These are phyloP conservation scores for Monodelphis domestica DNA, from an alignment of 2,797 vertebrate species.

Conservation along the genomic window DNA sequence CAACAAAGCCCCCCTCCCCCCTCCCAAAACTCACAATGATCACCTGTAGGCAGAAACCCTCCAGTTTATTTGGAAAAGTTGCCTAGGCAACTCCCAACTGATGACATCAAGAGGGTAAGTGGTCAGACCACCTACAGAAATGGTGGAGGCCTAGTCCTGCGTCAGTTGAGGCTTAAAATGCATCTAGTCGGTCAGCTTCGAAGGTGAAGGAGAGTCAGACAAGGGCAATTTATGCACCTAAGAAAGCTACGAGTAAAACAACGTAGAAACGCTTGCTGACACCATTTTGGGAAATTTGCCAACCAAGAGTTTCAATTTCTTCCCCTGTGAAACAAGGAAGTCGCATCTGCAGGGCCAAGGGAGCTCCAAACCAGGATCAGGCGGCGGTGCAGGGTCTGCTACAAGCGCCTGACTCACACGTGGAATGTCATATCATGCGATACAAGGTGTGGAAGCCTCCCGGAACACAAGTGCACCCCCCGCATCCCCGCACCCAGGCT, in stretches of 20 bases:
- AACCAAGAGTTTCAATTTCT: background rate
- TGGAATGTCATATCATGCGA: too few relatives aligned
- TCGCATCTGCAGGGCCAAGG: accelerated
- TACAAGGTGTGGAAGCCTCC: too few relatives aligned
- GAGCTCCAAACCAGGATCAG: background rate
- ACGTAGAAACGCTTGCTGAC: background rate
- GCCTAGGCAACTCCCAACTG: background rate
- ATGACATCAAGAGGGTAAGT: background rate
- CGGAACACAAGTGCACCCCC: background rate
- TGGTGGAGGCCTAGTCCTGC: background rate
- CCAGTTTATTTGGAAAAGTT: background rate
- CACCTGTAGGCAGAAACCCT: background rate
- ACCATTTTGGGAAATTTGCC: background rate
- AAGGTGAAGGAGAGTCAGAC: background rate
- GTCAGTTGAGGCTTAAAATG: background rate
- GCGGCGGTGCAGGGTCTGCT: background rate
- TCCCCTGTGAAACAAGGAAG: background rate
- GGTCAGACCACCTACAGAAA: background rate
- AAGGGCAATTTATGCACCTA: too few relatives aligned
- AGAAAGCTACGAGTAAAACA: background rate
- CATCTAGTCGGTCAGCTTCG: accelerated
- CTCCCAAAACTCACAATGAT: background rate
- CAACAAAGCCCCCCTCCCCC: background rate
- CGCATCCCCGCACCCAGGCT: background rate
- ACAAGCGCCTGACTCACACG: too few relatives aligned